Conservation (phyloP, 2,113 vertebrate genomes). For the Alosa alosa region DNA sequence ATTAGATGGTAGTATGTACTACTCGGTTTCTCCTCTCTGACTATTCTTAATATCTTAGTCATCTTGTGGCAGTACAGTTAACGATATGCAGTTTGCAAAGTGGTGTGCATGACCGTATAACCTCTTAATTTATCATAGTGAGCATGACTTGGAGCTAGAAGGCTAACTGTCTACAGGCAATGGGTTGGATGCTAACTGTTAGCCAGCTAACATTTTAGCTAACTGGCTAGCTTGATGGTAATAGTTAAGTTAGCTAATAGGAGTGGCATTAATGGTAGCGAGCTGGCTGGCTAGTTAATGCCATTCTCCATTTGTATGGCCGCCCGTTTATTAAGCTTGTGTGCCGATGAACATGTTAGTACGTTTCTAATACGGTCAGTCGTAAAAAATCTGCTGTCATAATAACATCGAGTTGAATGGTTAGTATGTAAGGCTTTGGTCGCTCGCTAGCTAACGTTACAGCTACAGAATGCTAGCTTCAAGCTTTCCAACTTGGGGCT, state of each 20-base stretch:
- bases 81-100: not conserved
- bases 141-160: not conserved
- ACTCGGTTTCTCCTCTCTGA: not conserved
- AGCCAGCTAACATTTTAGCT: constrained; percentile 28
- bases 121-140: not conserved
- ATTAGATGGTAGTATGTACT: not conserved
- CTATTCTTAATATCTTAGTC: not conserved
- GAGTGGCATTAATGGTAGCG: not conserved
- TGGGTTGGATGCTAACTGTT: constrained; percentile 30
- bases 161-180: not conserved
- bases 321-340: not conserved
- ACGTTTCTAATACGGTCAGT: not conserved
- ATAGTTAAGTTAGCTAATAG: constrained; percentile 17
- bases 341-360: not conserved
- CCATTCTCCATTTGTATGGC: not conserved
- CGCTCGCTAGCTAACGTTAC: not conserved
- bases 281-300: constrained; percentile 13
- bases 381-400: not conserved
- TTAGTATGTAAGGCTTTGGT: not conserved
- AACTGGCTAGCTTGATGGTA: constrained; percentile 41
- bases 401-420: not conserved
- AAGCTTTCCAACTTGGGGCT: not conserved
- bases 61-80: not conserved
- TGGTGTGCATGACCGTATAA: not conserved
- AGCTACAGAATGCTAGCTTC: not conserved